Evolutionary conservation across 2,888 invertebrate species (phyloP).

Genomic region (Acanthococcus lagerstroemiae): DNA sequence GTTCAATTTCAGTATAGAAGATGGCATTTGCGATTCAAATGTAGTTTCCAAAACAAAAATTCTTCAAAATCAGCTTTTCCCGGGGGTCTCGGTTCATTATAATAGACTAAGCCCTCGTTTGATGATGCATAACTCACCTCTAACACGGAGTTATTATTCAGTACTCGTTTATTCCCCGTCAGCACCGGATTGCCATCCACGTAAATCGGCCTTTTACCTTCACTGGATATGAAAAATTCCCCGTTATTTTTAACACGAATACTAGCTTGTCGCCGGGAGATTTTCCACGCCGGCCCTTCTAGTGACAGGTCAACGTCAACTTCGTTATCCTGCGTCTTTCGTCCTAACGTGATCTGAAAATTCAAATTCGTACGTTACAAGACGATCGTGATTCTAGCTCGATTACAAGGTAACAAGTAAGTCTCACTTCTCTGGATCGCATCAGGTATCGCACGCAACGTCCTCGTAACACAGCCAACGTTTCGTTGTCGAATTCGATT

Average conservation of each 20-base stretch:
- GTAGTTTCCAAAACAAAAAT: too few relatives aligned
- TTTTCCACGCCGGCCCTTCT: slow-evolving; percentile 90
- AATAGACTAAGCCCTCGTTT: too few relatives aligned
- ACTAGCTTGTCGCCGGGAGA: slow-evolving; percentile 84
- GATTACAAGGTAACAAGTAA: not conserved
- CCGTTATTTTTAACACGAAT: slow-evolving; percentile 83
- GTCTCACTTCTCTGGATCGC: slow-evolving; percentile 70
- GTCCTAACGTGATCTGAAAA: slow-evolving; percentile 74
- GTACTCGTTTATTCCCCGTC: slow-evolving; percentile 75
- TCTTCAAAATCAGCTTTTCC: too few relatives aligned
- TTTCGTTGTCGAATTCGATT: slow-evolving; percentile 85
- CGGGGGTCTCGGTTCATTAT: too few relatives aligned
- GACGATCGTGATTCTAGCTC: not conserved
- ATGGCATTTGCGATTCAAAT: too few relatives aligned
- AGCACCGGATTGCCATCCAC: slow-evolving; percentile 86
- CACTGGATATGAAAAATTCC: slow-evolving; percentile 89
- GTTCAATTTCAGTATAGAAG: too few relatives aligned
- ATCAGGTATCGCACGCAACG: slow-evolving; percentile 86
- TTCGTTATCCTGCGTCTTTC: slow-evolving; percentile 73
- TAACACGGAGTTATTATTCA: slow-evolving; percentile 87
- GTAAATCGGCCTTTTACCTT: slow-evolving; percentile 87
- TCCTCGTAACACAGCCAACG: slow-evolving; percentile 82
- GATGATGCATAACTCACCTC: slow-evolving; percentile 55
- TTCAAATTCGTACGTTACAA: not conserved
- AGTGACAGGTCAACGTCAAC: slow-evolving; percentile 89